These are phyloP conservation scores for Drosophila mimica DNA, from an alignment of 2,888 invertebrate genomes.

Conservation along the genomic window DNA sequence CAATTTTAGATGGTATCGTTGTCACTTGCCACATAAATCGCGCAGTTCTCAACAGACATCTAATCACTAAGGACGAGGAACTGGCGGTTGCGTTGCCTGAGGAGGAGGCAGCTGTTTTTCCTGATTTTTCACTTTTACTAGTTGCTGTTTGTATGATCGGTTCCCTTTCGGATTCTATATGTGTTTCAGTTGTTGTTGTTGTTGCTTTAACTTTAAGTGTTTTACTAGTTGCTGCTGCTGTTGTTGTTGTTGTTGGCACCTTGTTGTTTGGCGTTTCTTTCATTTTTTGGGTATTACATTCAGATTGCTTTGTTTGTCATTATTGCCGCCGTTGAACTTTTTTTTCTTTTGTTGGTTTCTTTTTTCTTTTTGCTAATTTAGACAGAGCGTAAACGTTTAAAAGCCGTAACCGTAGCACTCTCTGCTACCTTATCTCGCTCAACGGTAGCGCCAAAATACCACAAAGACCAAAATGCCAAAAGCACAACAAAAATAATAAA, in stretches of 20 bases:
- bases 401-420: slow-evolving; percentile 7
- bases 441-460: slow-evolving; percentile 8
- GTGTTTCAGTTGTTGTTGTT: slow-evolving; percentile 31
- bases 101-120: slow-evolving; percentile 4
- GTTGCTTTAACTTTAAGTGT: slow-evolving; percentile 1
- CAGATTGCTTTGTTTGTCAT: slow-evolving; percentile 49
- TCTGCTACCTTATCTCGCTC: slow-evolving; percentile 21
- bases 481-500: not conserved
- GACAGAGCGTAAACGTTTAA: slow-evolving; percentile 14
- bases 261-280: slow-evolving; percentile 68
- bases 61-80: slow-evolving; percentile 81
- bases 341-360: not conserved
- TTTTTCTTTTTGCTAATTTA: slow-evolving; percentile 15
- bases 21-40: slow-evolving; percentile 85
- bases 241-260: slow-evolving; percentile 48
- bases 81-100: slow-evolving; percentile 15
- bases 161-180: slow-evolving; percentile 11
- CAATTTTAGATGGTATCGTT: slow-evolving; percentile 85
- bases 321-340: slow-evolving; percentile 5
- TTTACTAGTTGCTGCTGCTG: slow-evolving; percentile 7
- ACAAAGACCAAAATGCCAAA: slow-evolving; percentile 7
- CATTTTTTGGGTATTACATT: slow-evolving; percentile 66
- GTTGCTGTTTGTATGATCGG: slow-evolving; percentile 1
- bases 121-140: slow-evolving; percentile 11
- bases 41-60: slow-evolving; percentile 83